Evolutionary conservation across 2,888 invertebrate species (phyloP), one percentile per base, ranked within the genome.

Genomic region (Heliconius ethilla): DNA sequence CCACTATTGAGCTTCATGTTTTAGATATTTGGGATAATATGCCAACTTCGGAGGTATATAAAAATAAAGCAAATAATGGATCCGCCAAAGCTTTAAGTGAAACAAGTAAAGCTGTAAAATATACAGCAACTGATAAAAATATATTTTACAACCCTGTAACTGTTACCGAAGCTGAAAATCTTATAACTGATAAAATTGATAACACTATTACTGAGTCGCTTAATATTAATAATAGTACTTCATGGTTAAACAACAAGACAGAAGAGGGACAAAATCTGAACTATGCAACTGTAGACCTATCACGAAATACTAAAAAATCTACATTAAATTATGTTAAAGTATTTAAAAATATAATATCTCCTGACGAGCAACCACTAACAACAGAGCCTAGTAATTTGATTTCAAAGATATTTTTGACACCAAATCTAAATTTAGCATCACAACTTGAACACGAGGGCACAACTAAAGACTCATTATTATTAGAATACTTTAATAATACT

Each of bases 71-170:
- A 27, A 70, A 29, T 29, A 51, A 70, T 22, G 27, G 11, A 40
- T 27, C 25, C 18, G 18, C 70, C 15, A 45, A 25, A 9, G 15
- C 7, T 25, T 40, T 69, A n/a, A 69, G 45, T 45, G 11, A 27
- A 51, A 55, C 10, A 45, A 29, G 18, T 51, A 27, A 45, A 70
- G 15, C 25, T 22, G 29, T 11, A 33, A 29, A 72, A 59, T 33
- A 72, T 51, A 55, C n/a, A n/a, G n/a, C 55, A n/a, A 72, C n/a
- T 13, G n/a, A n/a, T n/a, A 33, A 33, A 33, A 33, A 72, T 33
- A 59, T 29, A 72, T n/a, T 59, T 55, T 72, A 72, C 7, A 13
- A 59, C 55, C 13, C 13, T n/a, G 33, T 33, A 3, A 5, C 55
- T 55, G n/a, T 22, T 51, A 70, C 18, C 27, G 33, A 40, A 72